Evolutionary conservation across 2,113 vertebrate species (phyloP).

Genomic region (Ivindomyrus marchei): DNA sequence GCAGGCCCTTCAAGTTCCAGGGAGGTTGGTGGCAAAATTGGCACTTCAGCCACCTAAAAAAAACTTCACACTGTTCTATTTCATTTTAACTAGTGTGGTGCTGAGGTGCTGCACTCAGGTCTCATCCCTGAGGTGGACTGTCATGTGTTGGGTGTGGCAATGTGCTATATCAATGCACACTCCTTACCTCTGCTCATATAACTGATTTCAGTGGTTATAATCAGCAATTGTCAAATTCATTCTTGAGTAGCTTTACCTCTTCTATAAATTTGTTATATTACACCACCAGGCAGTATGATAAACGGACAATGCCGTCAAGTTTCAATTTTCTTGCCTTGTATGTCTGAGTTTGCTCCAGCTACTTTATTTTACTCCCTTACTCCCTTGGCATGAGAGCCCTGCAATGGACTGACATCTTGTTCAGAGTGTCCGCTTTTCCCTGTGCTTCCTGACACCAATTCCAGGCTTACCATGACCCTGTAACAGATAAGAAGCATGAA

Average conservation of each 20-base stretch:
- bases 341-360: not conserved
- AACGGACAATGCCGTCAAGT: not conserved
- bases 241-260: not conserved
- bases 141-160: not conserved
- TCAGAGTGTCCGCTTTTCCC: not conserved
- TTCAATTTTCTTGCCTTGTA: not conserved
- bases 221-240: not conserved
- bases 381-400: not conserved
- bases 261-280: not conserved
- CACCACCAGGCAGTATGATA: not conserved
- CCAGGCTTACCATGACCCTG: not conserved
- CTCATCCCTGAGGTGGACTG: not conserved
- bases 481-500: not conserved
- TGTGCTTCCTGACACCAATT: not conserved
- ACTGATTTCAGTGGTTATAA: not conserved
- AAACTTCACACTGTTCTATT: not conserved
- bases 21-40: not conserved
- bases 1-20: not conserved
- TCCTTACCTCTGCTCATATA: not conserved
- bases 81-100: not conserved
- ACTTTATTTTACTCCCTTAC: not conserved
- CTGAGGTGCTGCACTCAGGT: not conserved
- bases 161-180: not conserved
- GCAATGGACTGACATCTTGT: not conserved
- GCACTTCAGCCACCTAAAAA: not conserved